phyloP scores from a whole-genome alignment of 1,140 invertebrate species.

The Aphaenogaster rudis region DNA sequence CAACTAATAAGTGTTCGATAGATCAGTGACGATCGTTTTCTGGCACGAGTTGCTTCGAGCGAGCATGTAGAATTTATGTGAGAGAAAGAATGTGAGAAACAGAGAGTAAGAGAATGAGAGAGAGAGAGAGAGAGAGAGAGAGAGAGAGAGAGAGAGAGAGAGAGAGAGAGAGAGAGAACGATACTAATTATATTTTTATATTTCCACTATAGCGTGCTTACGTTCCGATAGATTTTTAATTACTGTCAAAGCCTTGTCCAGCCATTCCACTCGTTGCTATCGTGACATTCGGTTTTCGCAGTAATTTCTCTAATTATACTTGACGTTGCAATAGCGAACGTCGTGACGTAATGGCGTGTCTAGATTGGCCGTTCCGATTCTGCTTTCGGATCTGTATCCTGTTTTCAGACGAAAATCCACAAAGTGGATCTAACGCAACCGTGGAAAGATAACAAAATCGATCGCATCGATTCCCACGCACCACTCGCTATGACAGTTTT shows the following conservation, averaged over 20 bases:
- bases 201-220: slow-evolving; percentile 54
- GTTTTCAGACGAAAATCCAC: slow-evolving; percentile 1
- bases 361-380: not conserved
- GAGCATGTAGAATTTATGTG: not conserved
- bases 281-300: slow-evolving; percentile 18
- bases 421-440: slow-evolving; percentile 24
- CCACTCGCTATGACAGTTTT: slow-evolving; percentile 25
- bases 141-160: slow-evolving; percentile 15
- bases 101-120: slow-evolving; percentile 25
- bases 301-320: slow-evolving; percentile 36
- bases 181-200: slow-evolving; percentile 69
- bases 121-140: slow-evolving; percentile 23
- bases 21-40: slow-evolving; percentile 14
- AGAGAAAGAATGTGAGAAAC: not conserved
- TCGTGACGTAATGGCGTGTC: slow-evolving; percentile 26
- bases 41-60: slow-evolving; percentile 42
- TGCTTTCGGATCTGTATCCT: not conserved
- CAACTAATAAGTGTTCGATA: slow-evolving; percentile 32
- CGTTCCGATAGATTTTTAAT: slow-evolving; percentile 55
- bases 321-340: slow-evolving; percentile 2
- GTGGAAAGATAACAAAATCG: slow-evolving; percentile 44
- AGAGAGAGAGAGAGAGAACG: slow-evolving; percentile 15
- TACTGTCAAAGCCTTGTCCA: slow-evolving; percentile 1
- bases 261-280: not conserved
- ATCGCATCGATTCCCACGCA: slow-evolving; percentile 37